phyloP scores from a whole-genome alignment of 2,888 invertebrate genomes.

The Aquatica leii region DNA sequence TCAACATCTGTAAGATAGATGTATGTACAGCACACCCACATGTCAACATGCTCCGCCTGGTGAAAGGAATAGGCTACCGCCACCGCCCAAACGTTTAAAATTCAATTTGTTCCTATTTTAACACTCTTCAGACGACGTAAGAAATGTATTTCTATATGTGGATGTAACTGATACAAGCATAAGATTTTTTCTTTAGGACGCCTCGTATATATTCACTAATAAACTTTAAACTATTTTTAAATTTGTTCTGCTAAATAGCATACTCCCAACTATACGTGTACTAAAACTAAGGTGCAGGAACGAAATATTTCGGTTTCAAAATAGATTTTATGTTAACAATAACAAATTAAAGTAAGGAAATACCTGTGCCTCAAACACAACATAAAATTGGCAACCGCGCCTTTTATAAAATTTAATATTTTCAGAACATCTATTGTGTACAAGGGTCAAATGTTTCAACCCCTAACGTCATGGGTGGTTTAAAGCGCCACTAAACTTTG shows the following conservation, averaged over 20 bases:
- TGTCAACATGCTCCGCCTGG: slow-evolving; percentile 42
- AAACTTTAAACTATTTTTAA: background rate
- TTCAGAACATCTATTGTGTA: no score
- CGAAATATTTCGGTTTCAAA: background rate
- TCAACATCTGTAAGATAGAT: slow-evolving; percentile 23
- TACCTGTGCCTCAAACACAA: no score
- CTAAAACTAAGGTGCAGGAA: background rate
- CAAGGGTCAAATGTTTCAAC: slow-evolving; percentile 22
- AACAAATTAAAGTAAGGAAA: background rate
- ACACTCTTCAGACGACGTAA: no score
- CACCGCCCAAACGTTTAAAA: slow-evolving; percentile 36
- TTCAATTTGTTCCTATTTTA: slow-evolving; percentile 19
- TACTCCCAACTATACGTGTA: background rate
- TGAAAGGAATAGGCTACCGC: slow-evolving; percentile 21
- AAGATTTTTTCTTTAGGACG: background rate
- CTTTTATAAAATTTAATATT: no score
- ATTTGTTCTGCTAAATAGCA: background rate
- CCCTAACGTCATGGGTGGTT: slow-evolving; percentile 41
- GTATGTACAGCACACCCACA: slow-evolving; percentile 36
- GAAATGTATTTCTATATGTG: no score
- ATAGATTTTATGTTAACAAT: slow-evolving; percentile 5
- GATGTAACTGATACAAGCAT: no score
- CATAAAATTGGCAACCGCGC: no score
- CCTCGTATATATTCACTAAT: background rate
- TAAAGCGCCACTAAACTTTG: slow-evolving; percentile 43